Percentiles rank a stretch among this genome's conserved stretches.
phyloP scores from a whole-genome alignment of 2,797 vertebrate genomes.

The Parauchenoglanis ngamensis region DNA sequence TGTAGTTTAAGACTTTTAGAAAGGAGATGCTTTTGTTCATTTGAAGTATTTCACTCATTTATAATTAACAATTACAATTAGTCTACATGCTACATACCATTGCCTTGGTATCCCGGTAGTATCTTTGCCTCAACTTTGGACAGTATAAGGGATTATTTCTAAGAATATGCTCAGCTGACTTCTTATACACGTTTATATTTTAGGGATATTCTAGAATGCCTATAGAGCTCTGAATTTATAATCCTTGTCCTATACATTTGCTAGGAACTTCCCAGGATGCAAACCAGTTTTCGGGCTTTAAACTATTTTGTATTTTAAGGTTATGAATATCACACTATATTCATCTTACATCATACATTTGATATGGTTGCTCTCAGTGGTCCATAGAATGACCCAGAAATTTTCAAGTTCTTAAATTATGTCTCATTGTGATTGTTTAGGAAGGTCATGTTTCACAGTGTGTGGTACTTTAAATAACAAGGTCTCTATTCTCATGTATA shows the following conservation, averaged over 20 bases:
- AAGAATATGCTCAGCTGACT: background rate
- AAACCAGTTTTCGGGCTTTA: conserved; percentile 61
- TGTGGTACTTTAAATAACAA: conserved; percentile 26
- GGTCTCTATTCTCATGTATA: conserved; percentile 53
- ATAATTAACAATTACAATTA: background rate
- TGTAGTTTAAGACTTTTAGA: background rate
- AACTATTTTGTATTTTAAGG: conserved; percentile 11
- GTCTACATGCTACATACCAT: background rate
- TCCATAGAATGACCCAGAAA: background rate
- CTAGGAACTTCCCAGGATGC: conserved; percentile 66
- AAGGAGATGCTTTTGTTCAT: background rate
- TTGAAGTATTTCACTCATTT: background rate
- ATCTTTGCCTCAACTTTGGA: background rate
- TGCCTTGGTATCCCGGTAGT: background rate
- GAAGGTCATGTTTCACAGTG: conserved; percentile 35
- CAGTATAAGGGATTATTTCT: background rate
- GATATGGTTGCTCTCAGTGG: conserved; percentile 40
- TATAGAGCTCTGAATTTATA: conserved; percentile 43
- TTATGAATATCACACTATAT: conserved; percentile 46
- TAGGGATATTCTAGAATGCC: conserved; percentile 48
- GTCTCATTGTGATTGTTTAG: conserved; percentile 27
- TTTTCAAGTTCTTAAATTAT: background rate
- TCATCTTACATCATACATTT: conserved; percentile 65
- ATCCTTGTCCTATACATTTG: conserved; percentile 44
- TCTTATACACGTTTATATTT: conserved; percentile 40